Evolutionary conservation across 1,140 invertebrate species (phyloP), one percentile per base, ranked within the genome.

Genomic region (Metaphire vulgaris): DNA sequence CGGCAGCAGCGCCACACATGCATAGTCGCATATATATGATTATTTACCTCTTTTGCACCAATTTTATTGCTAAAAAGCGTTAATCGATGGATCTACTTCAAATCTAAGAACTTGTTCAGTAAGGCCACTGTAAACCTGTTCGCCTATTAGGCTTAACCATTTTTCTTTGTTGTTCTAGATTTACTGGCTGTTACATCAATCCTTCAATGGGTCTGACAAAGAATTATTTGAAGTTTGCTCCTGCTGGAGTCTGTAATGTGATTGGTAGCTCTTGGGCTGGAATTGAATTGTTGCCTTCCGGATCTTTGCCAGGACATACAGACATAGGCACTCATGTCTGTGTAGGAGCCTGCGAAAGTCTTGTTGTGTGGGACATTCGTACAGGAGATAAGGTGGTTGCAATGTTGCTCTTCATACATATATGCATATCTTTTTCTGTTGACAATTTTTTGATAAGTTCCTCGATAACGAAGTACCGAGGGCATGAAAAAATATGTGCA

Each of bases 161-260:
- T n/a, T n/a, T n/a, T n/a, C n/a, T n/a, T n/a, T n/a, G n/a, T n/a
- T n/a, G n/a, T n/a, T n/a, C n/a, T n/a, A n/a, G n/a, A n/a, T n/a
- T n/a, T n/a, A n/a, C n/a, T n/a, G n/a, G n/a, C n/a, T n/a, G n/a
- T n/a, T n/a, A n/a, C n/a, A n/a, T n/a, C n/a, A n/a, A n/a, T n/a
- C n/a, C n/a, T n/a, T n/a, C n/a, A 76, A 98, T 98, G 96, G 95
- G 94, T 77, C 86, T 98, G 79, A 98, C 96, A 29, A 97, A 97
- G 84, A 93, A 99, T 87, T 99, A 99, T 90, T 89, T 98, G 74
- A 90, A 94, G 69, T 98, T 95, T 86, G 89, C 89, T 15, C 90
- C 92, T 16, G 79, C 77, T 74, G 90, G 90, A 41, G 81, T 83
- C 33, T 94, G 94, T 86, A 96, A 96, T 84, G 89, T 97, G 68